Evolutionary conservation across 2,113 vertebrate species (phyloP).

Genomic region (Orientallactaga bullata): DNA sequence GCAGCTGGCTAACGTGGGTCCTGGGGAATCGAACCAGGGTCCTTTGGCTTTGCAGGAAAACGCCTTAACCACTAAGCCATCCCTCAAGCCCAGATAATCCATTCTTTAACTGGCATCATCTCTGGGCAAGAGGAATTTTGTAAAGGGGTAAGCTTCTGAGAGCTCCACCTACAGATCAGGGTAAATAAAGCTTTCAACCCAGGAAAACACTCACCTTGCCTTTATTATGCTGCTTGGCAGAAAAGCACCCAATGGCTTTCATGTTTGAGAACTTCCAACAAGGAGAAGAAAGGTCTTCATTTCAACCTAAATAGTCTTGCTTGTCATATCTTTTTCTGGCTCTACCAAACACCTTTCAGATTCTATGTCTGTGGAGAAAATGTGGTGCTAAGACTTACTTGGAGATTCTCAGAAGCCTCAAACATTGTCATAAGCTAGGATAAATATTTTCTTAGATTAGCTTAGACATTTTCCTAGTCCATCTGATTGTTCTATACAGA

Average conservation of each 20-base stretch:
- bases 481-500: slow-evolving; percentile 32
- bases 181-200: not conserved
- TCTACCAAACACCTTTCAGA: slow-evolving; percentile 7
- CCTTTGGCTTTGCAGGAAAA: too few relatives aligned
- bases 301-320: slow-evolving; percentile 39
- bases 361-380: slow-evolving; percentile 5
- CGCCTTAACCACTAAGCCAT: too few relatives aligned
- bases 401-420: slow-evolving; percentile 8
- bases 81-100: too few relatives aligned
- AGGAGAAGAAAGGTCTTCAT: slow-evolving; percentile 35
- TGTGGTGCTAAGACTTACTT: not conserved
- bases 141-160: not conserved
- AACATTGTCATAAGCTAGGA: slow-evolving; percentile 22
- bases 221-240: not conserved
- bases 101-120: not conserved
- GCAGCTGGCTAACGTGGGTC: too few relatives aligned
- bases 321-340: slow-evolving; percentile 1
- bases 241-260: not conserved
- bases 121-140: not conserved
- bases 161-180: not conserved
- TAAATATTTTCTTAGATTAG: slow-evolving; percentile 49
- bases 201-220: not conserved
- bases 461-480: slow-evolving; percentile 55
- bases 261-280: not conserved
- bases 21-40: too few relatives aligned